These are phyloP conservation scores for Theodoxus fluviatilis DNA, from an alignment of 2,888 invertebrate genomes.

Conservation along the genomic window DNA sequence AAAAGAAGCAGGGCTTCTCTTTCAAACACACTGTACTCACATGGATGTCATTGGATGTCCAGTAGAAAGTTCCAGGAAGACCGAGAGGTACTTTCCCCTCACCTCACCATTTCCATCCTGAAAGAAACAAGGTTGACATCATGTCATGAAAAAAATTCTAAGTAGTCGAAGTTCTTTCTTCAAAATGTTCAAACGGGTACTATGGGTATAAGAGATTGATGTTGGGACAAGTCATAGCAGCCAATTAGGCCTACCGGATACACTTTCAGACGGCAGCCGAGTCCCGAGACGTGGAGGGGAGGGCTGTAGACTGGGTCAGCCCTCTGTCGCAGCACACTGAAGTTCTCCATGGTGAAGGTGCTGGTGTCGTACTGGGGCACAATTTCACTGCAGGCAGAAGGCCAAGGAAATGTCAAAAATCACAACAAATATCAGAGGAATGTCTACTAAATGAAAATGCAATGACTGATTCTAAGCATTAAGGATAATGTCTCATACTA, in stretches of 20 bases:
- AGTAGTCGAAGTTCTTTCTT: too few relatives aligned
- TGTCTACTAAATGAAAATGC: neutral
- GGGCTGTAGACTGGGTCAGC: constrained; percentile 92
- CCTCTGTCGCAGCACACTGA: constrained; percentile 83
- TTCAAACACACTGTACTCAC: too few relatives aligned
- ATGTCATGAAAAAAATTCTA: too few relatives aligned
- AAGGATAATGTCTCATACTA: neutral
- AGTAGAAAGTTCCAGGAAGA: constrained; percentile 88
- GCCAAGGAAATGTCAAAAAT: too few relatives aligned
- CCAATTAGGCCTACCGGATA: too few relatives aligned
- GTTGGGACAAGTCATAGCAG: too few relatives aligned
- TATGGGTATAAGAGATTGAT: too few relatives aligned
- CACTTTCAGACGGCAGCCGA: constrained; percentile 87
- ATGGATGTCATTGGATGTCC: constrained; percentile 91
- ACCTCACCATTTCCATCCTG: constrained; percentile 96
- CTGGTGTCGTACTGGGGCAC: constrained; percentile 90
- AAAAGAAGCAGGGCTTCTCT: too few relatives aligned
- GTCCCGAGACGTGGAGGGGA: constrained; percentile 84
- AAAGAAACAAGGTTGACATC: constrained; percentile 66
- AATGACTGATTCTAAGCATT: neutral
- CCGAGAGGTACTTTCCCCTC: constrained; percentile 88
- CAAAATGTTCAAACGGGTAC: too few relatives aligned
- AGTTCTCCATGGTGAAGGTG: constrained; percentile 86
- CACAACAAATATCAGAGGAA: neutral
- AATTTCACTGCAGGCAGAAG: constrained; percentile 78